Percentiles rank a stretch among this genome's conserved stretches.
phyloP scores from a whole-genome alignment of 2,888 invertebrate species.

The Thymelicus lineola region DNA sequence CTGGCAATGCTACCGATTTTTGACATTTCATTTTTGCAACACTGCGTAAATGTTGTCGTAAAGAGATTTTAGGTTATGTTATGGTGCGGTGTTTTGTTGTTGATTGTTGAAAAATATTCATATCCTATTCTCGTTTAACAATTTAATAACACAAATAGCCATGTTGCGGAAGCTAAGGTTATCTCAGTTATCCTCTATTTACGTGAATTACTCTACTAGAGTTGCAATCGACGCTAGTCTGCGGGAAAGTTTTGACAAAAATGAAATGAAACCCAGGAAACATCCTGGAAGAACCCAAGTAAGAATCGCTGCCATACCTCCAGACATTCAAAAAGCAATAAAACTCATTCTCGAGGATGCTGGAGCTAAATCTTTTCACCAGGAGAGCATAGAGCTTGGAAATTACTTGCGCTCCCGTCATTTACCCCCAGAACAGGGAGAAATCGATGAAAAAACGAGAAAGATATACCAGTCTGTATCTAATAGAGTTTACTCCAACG shows the following conservation, averaged over 20 bases:
- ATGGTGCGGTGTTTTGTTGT: too few species aligned
- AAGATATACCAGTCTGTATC: constrained; percentile 70
- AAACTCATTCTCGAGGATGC: constrained; percentile 83
- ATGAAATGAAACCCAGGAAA: constrained; percentile 86
- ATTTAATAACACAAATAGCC: neutral
- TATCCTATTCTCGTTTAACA: neutral
- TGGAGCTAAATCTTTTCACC: constrained; percentile 81
- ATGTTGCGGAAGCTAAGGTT: constrained; percentile 72
- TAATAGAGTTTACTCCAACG: constrained; percentile 58
- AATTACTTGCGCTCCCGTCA: constrained; percentile 87
- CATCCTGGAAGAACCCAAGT: constrained; percentile 89
- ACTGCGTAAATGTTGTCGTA: too few species aligned
- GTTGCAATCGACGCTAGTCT: constrained; percentile 81
- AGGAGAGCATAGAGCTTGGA: constrained; percentile 82
- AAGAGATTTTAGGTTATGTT: too few species aligned
- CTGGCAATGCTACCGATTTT: too few species aligned
- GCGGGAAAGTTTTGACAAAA: constrained; percentile 76
- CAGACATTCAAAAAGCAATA: constrained; percentile 85
- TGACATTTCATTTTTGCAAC: too few species aligned
- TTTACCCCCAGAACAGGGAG: constrained; percentile 86
- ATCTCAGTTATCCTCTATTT: constrained; percentile 52
- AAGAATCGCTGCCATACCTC: constrained; percentile 84
- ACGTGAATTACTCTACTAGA: constrained; percentile 63
- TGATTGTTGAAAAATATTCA: too few species aligned
- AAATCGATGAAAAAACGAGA: constrained; percentile 74